Evolutionary conservation across 2,797 vertebrate species (phyloP), one percentile per base, ranked within the genome.

Genomic region (Dicrostonyx torquatus): DNA sequence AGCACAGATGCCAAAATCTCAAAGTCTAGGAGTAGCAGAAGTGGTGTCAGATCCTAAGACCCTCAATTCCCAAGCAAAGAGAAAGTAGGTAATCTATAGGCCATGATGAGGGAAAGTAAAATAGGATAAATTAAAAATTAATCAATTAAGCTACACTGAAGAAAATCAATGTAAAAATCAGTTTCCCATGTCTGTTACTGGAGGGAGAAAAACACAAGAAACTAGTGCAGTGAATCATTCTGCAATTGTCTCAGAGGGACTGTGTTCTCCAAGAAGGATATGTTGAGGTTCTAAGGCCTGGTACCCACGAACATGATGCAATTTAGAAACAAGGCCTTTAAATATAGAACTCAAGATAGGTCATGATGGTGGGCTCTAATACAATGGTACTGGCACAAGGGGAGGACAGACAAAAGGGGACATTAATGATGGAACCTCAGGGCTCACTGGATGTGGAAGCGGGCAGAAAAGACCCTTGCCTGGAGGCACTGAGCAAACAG

Each of bases 281-380:
- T 26, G 45, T 2, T 43, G 43, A 75, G 26, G 53, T 93, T 31
- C 76, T 73, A 83, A 70, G 2, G n/a, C 29, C 31, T 55, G 6
- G 29, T 64, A 77, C 40, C 24, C 37, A 24, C 68, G 17, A 93
- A 72, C 37, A 22, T 66, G 60, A 60, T 15, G 37, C 89, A 75
- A 48, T 34, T 95, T 93, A 76, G 34, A 91, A 91, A 91, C 2
- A 83, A 13, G 20, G 53, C 70, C 18, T 87, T 88, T 50, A 37
- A 15, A 87, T 18, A 26, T 58, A 1, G 50, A 82, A 72, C 20
- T 89, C 76, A 58, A 80, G 18, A 48, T 13, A 85, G n/a, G 20
- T 86, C 24, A 83, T 10, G 55, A 34, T 37, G 55, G 22, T 64
- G 2, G 3, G 1, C 55, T 26, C 40, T 77, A 50, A 92, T 18